A percentile compares a stretch with the other conserved stretches of the same genome.
Evolutionary conservation across 1,140 invertebrate genomes (phyloP).

Genomic region (Oedothorax gibbosus): DNA sequence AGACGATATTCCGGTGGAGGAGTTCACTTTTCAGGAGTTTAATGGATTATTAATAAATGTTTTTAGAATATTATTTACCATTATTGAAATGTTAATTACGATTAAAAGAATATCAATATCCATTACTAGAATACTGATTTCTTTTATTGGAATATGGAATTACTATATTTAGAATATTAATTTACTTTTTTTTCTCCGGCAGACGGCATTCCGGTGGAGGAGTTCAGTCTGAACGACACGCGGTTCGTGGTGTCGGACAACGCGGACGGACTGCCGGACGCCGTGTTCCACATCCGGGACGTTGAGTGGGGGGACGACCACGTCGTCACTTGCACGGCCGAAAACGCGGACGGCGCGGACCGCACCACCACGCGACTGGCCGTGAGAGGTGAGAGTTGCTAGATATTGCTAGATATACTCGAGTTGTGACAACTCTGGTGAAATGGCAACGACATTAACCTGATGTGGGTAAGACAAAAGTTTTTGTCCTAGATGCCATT

Average conservation of each 20-base stretch:
- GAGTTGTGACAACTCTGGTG: no score
- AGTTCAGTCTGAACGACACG: constrained; percentile 13
- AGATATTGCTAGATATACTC: no score
- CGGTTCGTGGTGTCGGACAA: not conserved
- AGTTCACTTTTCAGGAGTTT: no score
- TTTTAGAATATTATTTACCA: no score
- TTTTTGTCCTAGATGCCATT: no score
- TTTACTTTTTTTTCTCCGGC: not conserved
- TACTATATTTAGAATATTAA: no score
- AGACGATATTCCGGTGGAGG: constrained; percentile 30
- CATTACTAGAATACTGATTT: no score
- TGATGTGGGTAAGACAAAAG: no score
- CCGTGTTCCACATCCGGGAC: constrained; percentile 5
- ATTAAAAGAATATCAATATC: no score
- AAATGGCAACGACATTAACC: no score
- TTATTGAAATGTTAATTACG: no score
- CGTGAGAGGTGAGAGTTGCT: constrained; percentile 25
- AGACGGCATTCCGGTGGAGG: constrained; percentile 28
- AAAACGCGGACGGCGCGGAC: constrained; percentile 18
- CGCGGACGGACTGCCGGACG: not conserved
- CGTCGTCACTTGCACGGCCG: constrained; percentile 7
- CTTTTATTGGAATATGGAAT: not conserved
- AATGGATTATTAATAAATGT: no score
- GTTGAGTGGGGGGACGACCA: constrained; percentile 21
- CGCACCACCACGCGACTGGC: not conserved